Base-by-base conservation (phyloP, 1,140 invertebrate species). In the Elymnias hypermnestra region DNA sequence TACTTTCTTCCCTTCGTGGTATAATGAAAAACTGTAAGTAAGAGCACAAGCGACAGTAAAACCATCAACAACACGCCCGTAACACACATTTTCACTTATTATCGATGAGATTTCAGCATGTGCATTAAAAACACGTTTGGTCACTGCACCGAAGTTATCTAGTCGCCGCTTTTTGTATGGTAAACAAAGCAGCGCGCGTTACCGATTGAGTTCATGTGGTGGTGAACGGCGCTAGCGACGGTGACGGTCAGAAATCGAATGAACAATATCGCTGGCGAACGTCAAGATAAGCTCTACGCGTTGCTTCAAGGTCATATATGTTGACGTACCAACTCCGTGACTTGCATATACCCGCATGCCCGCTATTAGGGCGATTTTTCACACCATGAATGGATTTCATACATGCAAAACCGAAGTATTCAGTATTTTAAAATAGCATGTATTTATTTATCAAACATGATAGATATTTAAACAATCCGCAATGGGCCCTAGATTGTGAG, bases 211-310 rank as follows among this genome's bases (percentile, higher is more conserved):
- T 31, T 38, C 48, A 38, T 54, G 43, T 53, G 26, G 42, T 36
- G 25, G 54, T 12, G 33, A 48, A 14, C 49, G 46, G 55, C 47
- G 52, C 53, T 48, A 41, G 51, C 51, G 49, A 53, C 62, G 56
- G 46, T 43, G 54, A 57, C 63, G 61, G 53, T 51, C 61, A 57
- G 51, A 51, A 60, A 61, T 62, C 69, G 58, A 82, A 63, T 77
- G 72, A 70, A 45, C 59, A 63, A 44, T 62, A 65, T 65, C 58
- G 65, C 45, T 41, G 19, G 43, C 38, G 63, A 66, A 52, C 61
- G 57, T 57, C 63, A 56, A 72, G 75, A 79, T 79, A 79, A 83
- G 71, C 73, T 68, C 61, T 58, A 62, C 62, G 64, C 65, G 57
- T 49, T 37, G 60, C 49, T 36, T 33, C 75, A 79, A 79, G 73